These are phyloP conservation scores for Morus bassanus DNA, from an alignment of 2,797 vertebrate genomes.

Conservation along the genomic window DNA sequence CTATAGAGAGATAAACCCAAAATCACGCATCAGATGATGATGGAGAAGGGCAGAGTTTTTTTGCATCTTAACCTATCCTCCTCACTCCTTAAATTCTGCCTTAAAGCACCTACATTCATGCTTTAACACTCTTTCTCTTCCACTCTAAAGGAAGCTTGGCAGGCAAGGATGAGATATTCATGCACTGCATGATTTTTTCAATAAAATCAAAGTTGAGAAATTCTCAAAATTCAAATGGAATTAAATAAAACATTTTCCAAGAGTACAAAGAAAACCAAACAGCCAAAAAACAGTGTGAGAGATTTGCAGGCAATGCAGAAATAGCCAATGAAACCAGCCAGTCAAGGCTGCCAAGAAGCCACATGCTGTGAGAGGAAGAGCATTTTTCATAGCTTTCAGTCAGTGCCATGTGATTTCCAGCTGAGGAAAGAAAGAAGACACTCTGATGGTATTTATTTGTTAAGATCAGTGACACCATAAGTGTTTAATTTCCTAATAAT, in stretches of 20 bases:
- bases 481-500: neutral
- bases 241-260: slow-evolving; percentile 17
- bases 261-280: neutral
- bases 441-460: neutral
- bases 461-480: neutral
- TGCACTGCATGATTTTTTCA: neutral
- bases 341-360: slow-evolving; percentile 11
- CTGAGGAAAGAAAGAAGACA: neutral
- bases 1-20: neutral
- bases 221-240: neutral
- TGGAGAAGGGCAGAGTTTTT: neutral
- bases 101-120: neutral
- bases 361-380: neutral
- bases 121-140: neutral
- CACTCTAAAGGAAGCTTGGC: neutral
- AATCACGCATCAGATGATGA: neutral
- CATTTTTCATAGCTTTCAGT: slow-evolving; percentile 3
- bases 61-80: neutral
- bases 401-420: neutral
- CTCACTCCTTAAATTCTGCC: neutral
- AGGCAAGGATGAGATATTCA: neutral
- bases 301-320: neutral
- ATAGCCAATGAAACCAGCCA: slow-evolving; percentile 9
- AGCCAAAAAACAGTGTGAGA: neutral
- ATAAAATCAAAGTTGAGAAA: neutral